Conservation (phyloP, 2,113 vertebrate species). For the Coracopsis vasa region DNA sequence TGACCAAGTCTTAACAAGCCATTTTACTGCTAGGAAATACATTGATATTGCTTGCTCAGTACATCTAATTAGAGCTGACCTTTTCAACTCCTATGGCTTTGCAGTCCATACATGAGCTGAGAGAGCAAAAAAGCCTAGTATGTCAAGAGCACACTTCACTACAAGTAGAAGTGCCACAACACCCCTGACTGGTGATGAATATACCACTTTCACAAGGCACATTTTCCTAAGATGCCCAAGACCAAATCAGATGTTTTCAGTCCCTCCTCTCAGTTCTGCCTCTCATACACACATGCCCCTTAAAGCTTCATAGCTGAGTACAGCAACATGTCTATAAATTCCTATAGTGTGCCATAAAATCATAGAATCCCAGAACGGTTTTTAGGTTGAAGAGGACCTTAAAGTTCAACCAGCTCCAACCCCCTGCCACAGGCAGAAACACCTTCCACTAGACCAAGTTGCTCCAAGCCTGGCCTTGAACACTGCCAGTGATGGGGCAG, state of each 20-base stretch:
- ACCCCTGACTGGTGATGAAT: background rate
- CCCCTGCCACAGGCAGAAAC: background rate
- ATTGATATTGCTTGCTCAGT: background rate
- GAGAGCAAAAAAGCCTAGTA: background rate
- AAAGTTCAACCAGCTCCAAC: background rate
- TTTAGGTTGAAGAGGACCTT: background rate
- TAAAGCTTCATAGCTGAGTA: background rate
- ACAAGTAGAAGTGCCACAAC: rapidly evolving
- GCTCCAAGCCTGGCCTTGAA: background rate
- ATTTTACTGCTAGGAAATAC: background rate
- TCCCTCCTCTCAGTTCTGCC: background rate
- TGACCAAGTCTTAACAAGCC: background rate
- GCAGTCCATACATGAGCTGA: background rate
- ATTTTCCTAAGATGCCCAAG: background rate
- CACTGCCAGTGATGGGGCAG: background rate
- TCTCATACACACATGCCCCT: background rate
- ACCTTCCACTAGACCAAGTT: background rate
- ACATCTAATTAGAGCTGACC: background rate
- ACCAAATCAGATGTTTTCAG: background rate
- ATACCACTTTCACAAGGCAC: background rate
- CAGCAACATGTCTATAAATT: background rate
- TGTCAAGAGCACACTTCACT: background rate
- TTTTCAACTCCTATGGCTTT: background rate
- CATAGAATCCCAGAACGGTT: background rate
- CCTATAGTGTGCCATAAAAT: background rate